Base-by-base conservation (phyloP, 53 echinoderm and acorn worm species). In the Echinometra lucunter region DNA sequence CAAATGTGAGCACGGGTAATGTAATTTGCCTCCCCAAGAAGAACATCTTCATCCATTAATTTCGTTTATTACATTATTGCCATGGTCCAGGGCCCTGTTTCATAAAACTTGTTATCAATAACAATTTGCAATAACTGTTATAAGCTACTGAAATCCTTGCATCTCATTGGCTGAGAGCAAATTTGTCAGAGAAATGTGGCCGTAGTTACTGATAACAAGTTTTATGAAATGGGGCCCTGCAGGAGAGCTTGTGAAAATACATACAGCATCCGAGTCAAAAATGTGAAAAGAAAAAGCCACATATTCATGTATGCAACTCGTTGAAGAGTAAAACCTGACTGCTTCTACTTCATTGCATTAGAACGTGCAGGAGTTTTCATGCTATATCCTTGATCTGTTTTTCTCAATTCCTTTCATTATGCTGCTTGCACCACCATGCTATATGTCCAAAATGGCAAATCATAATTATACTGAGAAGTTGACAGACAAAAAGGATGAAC, bases 1-100 rank as follows among this genome's bases (percentile, higher is more conserved):
- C 40, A 78, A 78, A 78, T 42, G 42, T 40, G 42, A 78, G 78
- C 38, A 38, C 4, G 75, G 40, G 38, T 40, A 53, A 53, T 53
- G 8, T 63, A 38, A 40, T 78, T 78, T 19, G 42, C 78, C 78
- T 42, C 3, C 37, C 42, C 35, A 78, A 78, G 28, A 78, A 21
- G 17, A 78, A 5, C 6, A 5, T 42, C 42, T 23, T 78, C 18
- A 40, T 78, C 42, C 42, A 78, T 78, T 78, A 38, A 78, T 0
- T 30, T 72, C 72, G 42, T 78, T 78, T 35, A 42, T 40, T 6
- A 78, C 40, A 78, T 78, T 78, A 78, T 78, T 78, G 78, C 78
- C 78, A 35, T 78, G 19, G 15, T 40, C 17, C 78, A 35, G 42
- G 16, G 42, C 28, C 3, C 18, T 42, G 78, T 40, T 42, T 78